phyloP scores from a whole-genome alignment of 2,888 invertebrate genomes.

The Julus scandinavius region DNA sequence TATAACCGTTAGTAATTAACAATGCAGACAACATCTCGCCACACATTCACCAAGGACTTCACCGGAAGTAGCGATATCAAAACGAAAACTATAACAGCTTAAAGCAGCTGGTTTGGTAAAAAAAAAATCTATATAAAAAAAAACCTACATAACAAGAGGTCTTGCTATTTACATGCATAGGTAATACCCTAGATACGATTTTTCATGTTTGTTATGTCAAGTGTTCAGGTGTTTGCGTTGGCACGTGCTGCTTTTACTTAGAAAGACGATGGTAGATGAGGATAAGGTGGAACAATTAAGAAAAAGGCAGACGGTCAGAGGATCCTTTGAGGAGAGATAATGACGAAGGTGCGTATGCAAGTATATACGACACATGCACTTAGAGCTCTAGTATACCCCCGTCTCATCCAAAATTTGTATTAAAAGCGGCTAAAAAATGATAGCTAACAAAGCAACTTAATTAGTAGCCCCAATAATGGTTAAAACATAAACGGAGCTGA shows the following conservation, averaged over 20 bases:
- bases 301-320: conserved; percentile 46
- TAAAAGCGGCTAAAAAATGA: background rate
- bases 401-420: background rate
- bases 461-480: conserved; percentile 14
- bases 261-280: conserved; percentile 44
- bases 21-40: conserved; percentile 23
- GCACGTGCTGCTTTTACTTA: conserved; percentile 28
- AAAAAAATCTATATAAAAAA: background rate
- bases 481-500: background rate
- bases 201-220: conserved; percentile 46
- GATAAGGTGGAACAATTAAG: conserved; percentile 46
- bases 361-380: background rate
- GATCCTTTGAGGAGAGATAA: conserved; percentile 43
- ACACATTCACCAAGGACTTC: background rate
- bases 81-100: conserved; percentile 5
- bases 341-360: conserved; percentile 13
- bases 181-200: conserved; percentile 41
- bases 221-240: conserved; percentile 44
- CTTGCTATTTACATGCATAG: conserved; percentile 45
- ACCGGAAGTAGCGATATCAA: conserved; percentile 16
- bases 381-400: background rate
- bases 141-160: background rate
- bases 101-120: conserved; percentile 37
- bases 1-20: conserved; percentile 40
- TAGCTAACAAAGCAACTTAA: conserved; percentile 43